Percentiles rank a stretch among this genome's conserved stretches.
Conservation (phyloP, 2,113 vertebrate species). For the Brienomyrus brachyistius region DNA sequence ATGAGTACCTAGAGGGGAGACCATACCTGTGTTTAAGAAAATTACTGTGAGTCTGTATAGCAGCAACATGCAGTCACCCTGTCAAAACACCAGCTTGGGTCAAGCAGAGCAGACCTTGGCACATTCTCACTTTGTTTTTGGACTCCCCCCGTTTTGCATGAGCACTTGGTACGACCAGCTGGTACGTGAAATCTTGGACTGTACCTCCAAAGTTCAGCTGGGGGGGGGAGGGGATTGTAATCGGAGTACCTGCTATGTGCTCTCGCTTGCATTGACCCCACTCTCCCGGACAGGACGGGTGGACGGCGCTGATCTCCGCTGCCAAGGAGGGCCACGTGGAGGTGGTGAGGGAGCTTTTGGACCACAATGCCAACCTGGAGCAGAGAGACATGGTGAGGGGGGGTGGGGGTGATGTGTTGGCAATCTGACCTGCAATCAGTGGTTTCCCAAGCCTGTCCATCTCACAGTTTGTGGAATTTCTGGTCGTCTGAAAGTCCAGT, state of each 20-base stretch:
- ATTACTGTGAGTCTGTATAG: constrained; percentile 38
- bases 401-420: not conserved
- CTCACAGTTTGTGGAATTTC: not conserved
- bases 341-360: constrained; percentile 79
- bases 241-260: constrained; percentile 18
- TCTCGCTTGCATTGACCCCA: not conserved
- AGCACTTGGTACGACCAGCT: constrained; percentile 60
- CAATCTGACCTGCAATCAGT: not conserved
- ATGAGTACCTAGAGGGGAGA: constrained; percentile 16
- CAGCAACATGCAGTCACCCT: constrained; percentile 20
- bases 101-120: constrained; percentile 10
- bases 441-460: not conserved
- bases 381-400: constrained; percentile 84
- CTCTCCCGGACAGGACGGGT: constrained; percentile 75
- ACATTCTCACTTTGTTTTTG: not conserved
- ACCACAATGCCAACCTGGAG: constrained; percentile 76
- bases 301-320: constrained; percentile 93
- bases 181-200: constrained; percentile 42
- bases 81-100: constrained; percentile 2
- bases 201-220: constrained; percentile 12
- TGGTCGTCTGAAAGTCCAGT: not conserved
- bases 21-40: constrained; percentile 27
- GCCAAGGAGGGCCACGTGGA: constrained; percentile 86
- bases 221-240: not conserved
- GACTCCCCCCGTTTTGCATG: constrained; percentile 35